phyloP scores from a whole-genome alignment of 1,140 invertebrate species.

The Nixonia krombeini region DNA sequence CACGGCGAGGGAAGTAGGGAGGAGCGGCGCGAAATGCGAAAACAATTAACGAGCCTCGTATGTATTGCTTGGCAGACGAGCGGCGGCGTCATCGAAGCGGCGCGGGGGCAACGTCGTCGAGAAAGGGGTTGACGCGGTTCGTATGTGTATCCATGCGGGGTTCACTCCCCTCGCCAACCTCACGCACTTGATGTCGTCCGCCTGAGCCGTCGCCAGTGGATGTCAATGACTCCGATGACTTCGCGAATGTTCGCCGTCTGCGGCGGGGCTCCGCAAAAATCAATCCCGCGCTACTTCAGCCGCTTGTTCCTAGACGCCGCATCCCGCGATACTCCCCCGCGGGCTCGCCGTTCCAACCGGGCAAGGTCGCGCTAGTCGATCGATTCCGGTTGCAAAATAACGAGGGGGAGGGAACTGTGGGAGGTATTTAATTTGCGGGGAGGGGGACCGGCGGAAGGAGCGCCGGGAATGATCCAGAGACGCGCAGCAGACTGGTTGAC shows the following conservation, averaged over 20 bases:
- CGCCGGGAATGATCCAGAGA: no score
- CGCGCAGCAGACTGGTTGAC: constrained; percentile 45
- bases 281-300: not conserved
- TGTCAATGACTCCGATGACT: constrained; percentile 69
- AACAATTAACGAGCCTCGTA: constrained; percentile 26
- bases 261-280: not conserved
- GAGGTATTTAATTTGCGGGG: not conserved
- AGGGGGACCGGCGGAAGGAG: no score
- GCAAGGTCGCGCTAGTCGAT: no score
- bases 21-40: not conserved
- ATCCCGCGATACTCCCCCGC: no score
- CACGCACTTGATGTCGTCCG: constrained; percentile 59
- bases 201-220: constrained; percentile 54
- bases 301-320: no score
- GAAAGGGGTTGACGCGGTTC: constrained; percentile 10
- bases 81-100: constrained; percentile 47
- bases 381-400: no score
- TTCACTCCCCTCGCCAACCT: constrained; percentile 52
- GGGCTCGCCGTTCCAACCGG: no score
- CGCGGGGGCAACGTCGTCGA: constrained; percentile 1
- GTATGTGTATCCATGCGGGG: constrained; percentile 31
- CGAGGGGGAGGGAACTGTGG: not conserved
- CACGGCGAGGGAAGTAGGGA: constrained; percentile 11
- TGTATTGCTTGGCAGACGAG: constrained; percentile 16
- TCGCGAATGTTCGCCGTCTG: constrained; percentile 55